These are phyloP conservation scores for Daktulosphaira vitifoliae DNA, from an alignment of 1,140 invertebrate species.

Conservation along the genomic window DNA sequence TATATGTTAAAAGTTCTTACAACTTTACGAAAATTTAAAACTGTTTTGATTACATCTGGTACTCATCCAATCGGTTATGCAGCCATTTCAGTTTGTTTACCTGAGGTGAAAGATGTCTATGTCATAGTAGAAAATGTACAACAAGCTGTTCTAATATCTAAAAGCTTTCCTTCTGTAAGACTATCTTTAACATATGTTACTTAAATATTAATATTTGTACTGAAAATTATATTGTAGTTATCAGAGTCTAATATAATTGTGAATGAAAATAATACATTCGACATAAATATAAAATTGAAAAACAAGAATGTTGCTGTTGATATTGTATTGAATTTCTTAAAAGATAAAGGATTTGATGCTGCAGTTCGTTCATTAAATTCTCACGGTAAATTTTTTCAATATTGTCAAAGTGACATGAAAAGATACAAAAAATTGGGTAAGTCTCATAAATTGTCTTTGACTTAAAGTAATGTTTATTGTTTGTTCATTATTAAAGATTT, in stretches of 20 bases:
- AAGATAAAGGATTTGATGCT: background rate
- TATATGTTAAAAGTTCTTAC: background rate
- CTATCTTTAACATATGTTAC: background rate
- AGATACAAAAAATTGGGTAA: background rate
- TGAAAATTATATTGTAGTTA: background rate
- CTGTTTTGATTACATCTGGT: background rate
- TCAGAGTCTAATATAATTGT: background rate
- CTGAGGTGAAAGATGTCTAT: background rate
- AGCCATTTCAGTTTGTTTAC: background rate
- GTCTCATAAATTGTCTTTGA: too few species aligned
- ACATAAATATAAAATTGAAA: background rate
- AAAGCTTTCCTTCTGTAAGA: conserved; percentile 1
- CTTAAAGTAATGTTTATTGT: too few species aligned
- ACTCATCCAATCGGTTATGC: conserved; percentile 3
- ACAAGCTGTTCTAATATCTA: background rate
- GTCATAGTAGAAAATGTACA: background rate
- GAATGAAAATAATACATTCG: background rate
- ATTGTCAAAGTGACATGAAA: conserved; percentile 4
- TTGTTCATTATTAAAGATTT: too few species aligned
- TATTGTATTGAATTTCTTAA: conserved; percentile 8
- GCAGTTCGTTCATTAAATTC: background rate
- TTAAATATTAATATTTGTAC: background rate
- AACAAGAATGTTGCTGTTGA: background rate
- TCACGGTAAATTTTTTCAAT: background rate
- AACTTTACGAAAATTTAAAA: background rate